Evolutionary conservation across 2,797 vertebrate species (phyloP).

Genomic region (Diglossa cyanea): DNA sequence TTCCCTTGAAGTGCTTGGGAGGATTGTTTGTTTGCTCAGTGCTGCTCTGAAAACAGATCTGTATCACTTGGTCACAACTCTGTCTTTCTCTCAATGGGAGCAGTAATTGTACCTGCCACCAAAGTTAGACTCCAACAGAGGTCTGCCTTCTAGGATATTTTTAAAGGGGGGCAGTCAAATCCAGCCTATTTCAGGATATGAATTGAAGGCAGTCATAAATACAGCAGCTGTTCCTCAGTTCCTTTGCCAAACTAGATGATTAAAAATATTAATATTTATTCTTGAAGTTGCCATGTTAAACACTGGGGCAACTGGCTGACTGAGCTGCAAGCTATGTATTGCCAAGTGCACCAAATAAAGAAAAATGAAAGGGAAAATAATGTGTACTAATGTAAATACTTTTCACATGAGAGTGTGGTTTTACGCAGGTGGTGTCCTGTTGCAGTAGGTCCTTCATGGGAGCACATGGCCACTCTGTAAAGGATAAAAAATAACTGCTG

Average conservation of each 20-base stretch:
- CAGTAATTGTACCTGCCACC: neutral
- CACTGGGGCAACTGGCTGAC: neutral
- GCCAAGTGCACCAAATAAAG: constrained; percentile 24
- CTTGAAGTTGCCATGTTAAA: constrained; percentile 20
- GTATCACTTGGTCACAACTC: neutral
- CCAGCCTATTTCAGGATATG: neutral
- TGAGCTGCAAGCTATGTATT: neutral
- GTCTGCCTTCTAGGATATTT: neutral
- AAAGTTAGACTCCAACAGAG: neutral
- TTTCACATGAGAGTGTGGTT: neutral
- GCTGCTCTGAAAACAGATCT: constrained; percentile 9
- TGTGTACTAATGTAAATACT: neutral
- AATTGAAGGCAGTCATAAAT: neutral
- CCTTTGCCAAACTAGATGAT: constrained; percentile 19
- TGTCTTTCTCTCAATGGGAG: neutral
- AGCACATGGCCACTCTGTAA: neutral
- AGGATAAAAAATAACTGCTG: neutral
- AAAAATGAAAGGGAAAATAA: neutral
- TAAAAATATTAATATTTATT: constrained; percentile 58
- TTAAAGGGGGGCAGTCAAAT: neutral
- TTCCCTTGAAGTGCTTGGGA: neutral
- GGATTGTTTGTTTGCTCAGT: neutral
- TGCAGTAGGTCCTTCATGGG: neutral
- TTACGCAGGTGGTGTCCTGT: neutral
- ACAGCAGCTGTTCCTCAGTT: constrained; percentile 29